phyloP scores from a whole-genome alignment of 2,888 invertebrate species.

The Acrobasis repandana region DNA sequence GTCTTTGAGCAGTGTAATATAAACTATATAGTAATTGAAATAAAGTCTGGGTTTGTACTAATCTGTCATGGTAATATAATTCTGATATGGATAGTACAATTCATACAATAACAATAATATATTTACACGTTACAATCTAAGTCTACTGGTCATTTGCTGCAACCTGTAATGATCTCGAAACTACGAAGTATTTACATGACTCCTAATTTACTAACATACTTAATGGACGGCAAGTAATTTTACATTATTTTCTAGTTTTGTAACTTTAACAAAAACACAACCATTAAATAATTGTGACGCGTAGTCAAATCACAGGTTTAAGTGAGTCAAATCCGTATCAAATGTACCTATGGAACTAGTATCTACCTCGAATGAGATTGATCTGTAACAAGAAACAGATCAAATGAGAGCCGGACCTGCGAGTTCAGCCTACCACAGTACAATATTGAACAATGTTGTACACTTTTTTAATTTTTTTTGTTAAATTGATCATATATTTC shows the following conservation, averaged over 20 bases:
- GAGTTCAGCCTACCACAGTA: no score
- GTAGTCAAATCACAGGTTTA: not conserved
- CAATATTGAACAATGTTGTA: no score
- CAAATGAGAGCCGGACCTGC: no score
- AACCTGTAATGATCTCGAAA: conserved; percentile 14
- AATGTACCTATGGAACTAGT: no score
- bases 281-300: conserved; percentile 2
- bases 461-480: not conserved
- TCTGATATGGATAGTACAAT: no score
- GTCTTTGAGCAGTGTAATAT: no score
- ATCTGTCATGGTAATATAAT: no score
- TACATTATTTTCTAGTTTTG: not conserved
- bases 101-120: conserved; percentile 14
- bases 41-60: no score
- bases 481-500: not conserved
- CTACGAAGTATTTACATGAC: conserved; percentile 13
- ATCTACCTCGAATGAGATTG: no score
- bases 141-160: conserved; percentile 18
- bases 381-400: no score
- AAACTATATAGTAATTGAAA: no score
- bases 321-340: no score
- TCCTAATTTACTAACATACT: not conserved
- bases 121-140: conserved; percentile 13
- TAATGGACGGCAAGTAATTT: conserved; percentile 10
- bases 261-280: conserved; percentile 4